Evolutionary conservation across 2,113 vertebrate genomes (phyloP).

Genomic region (Sus scrofa): DNA sequence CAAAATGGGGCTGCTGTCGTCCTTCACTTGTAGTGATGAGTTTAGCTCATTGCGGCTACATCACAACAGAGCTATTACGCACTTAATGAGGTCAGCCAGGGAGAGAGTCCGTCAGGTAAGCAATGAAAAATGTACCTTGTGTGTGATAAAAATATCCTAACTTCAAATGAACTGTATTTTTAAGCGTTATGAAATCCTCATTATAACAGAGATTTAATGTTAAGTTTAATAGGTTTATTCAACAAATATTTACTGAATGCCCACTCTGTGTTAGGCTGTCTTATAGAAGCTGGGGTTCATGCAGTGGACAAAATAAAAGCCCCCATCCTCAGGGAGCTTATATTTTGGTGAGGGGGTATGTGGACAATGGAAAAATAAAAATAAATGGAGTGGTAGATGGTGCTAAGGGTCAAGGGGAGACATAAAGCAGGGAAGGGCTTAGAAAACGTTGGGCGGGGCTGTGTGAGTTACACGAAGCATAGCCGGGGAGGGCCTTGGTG

Average conservation of each 20-base stretch:
- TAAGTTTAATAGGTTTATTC: not conserved
- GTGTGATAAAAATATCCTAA: not conserved
- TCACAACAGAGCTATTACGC: constrained; percentile 95
- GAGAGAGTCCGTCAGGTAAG: constrained; percentile 87
- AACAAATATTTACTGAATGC: not conserved
- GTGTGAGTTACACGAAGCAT: not conserved
- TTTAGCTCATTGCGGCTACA: constrained; percentile 96
- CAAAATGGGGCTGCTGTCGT: constrained; percentile 94
- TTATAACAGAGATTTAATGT: not conserved
- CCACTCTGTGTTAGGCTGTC: not conserved
- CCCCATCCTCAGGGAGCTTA: not conserved
- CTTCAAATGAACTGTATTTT: not conserved
- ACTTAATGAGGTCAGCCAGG: constrained; percentile 92
- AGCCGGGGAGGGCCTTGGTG: not conserved
- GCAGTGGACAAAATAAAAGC: not conserved
- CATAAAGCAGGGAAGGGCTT: not conserved
- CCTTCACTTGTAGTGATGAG: constrained; percentile 95
- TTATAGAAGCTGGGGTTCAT: not conserved
- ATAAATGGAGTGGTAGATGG: not conserved
- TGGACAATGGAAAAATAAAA: not conserved
- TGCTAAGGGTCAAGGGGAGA: not conserved
- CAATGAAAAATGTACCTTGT: not conserved
- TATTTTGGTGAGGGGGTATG: not conserved
- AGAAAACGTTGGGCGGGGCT: not conserved
- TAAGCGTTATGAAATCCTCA: not conserved